Base-by-base conservation (phyloP, 2,113 vertebrate genomes). In the Motacilla tschutschensis region DNA sequence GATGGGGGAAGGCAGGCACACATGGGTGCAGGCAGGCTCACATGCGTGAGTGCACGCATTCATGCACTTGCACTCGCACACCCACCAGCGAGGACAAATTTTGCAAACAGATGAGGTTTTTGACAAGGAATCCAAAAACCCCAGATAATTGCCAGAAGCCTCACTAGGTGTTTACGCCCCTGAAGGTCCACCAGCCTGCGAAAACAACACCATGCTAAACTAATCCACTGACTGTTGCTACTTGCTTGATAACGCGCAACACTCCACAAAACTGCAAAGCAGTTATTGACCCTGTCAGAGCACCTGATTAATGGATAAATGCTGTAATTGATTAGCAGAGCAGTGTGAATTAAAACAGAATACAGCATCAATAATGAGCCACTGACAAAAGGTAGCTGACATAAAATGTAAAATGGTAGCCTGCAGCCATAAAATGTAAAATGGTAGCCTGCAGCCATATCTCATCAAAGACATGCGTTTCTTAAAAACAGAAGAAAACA, bases 241-340 rank as follows among this genome's bases (percentile, higher is more conserved):
- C 95, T 98, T 94, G 96, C 97, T 96, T 90, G 94, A 95, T 97
- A 97, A 97, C 55, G 26, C 35, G 84, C 91, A 97, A 94, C 94
- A 95, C 96, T 95, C 96, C 95, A 96, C 96, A 92, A 97, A 97
- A 98, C 96, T 94, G 96, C 96, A 95, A 96, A 96, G 96, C 97
- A 97, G 97, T 98, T 98, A 98, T 97, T 98, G 98, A 97, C 97
- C 98, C 97, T 98, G 97, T 98, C 98, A 97, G 97, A 96, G 94
- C 74, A 96, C 97, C 98, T 98, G 98, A 99, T 99, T 98, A 99
- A 98, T 99, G 98, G 98, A 98, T 98, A 98, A 97, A 98, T 95
- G 97, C 96, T 97, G 98, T 98, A 98, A 99, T 97, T 99, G 98
- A 99, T 99, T 99, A 99, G 98, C 96, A 96, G 96, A 97, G 97